Percentiles rank a stretch among this genome's conserved stretches.
Evolutionary conservation across 1,140 invertebrate genomes (phyloP).

Genomic region (Ostrea denselamellosa): DNA sequence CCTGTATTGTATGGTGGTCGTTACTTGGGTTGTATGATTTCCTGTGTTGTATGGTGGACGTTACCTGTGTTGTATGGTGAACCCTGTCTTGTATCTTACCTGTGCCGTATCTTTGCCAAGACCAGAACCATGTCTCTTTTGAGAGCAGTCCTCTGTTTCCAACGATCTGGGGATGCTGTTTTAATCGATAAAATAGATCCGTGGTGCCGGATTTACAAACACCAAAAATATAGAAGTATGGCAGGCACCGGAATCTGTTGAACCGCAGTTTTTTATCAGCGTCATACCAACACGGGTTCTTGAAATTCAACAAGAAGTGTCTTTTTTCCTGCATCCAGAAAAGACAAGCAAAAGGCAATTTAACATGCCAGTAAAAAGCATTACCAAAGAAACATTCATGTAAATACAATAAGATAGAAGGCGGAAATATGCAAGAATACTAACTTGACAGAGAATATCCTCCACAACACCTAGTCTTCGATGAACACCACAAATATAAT

Average conservation of each 20-base stretch:
- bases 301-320: conserved; percentile 24
- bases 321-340: neutral
- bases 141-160: neutral
- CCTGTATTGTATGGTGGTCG: conserved; percentile 38
- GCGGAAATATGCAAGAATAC: neutral
- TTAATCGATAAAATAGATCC: conserved; percentile 38
- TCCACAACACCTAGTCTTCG: neutral
- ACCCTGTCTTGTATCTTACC: neutral
- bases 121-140: conserved; percentile 48
- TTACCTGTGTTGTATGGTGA: too few species aligned
- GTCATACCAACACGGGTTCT: conserved; percentile 45
- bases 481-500: too few species aligned
- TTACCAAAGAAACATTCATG: neutral
- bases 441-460: neutral
- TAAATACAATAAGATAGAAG: neutral
- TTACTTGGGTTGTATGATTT: too few species aligned
- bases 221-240: conserved; percentile 48
- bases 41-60: too few species aligned
- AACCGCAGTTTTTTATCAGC: neutral
- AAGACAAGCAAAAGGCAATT: neutral
- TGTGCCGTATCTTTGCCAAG: conserved; percentile 37
- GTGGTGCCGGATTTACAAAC: conserved; percentile 49
- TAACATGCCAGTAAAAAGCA: neutral
- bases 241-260: neutral
- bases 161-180: conserved; percentile 42